A percentile compares a stretch with the other conserved stretches of the same genome.
Evolutionary conservation across 2,113 vertebrate species (phyloP).

Genomic region (Deroptyus accipitrinus): DNA sequence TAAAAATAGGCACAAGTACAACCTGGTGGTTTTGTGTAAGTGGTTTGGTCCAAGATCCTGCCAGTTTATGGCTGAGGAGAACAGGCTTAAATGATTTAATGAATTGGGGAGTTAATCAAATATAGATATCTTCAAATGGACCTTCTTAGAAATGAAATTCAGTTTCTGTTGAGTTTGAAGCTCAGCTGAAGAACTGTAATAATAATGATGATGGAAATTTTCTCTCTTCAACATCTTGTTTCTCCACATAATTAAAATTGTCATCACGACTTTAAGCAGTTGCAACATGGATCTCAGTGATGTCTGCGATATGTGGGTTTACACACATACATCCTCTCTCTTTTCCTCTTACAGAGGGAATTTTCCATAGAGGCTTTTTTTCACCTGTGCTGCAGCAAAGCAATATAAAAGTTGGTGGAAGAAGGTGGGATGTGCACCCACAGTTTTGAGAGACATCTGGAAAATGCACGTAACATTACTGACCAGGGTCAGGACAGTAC

Average conservation of each 20-base stretch:
- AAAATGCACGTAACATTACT: not conserved
- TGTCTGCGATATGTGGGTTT: not conserved
- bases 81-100: not conserved
- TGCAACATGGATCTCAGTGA: not conserved
- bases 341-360: not conserved
- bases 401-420: not conserved
- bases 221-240: not conserved
- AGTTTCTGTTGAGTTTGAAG: not conserved
- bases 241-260: not conserved
- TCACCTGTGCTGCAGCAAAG: not conserved
- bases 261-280: not conserved
- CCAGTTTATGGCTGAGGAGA: not conserved
- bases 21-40: not conserved
- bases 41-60: not conserved
- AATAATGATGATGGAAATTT: not conserved
- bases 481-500: not conserved
- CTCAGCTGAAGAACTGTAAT: not conserved
- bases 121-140: not conserved
- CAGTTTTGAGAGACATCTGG: not conserved
- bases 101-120: not conserved
- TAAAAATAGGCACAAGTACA: not conserved
- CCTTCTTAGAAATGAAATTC: not conserved
- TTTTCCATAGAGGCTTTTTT: not conserved
- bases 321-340: not conserved
- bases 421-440: not conserved